A percentile compares a stretch with the other conserved stretches of the same genome.
Conservation (phyloP, 2,888 invertebrate genomes). For the Pollenia labialis region DNA sequence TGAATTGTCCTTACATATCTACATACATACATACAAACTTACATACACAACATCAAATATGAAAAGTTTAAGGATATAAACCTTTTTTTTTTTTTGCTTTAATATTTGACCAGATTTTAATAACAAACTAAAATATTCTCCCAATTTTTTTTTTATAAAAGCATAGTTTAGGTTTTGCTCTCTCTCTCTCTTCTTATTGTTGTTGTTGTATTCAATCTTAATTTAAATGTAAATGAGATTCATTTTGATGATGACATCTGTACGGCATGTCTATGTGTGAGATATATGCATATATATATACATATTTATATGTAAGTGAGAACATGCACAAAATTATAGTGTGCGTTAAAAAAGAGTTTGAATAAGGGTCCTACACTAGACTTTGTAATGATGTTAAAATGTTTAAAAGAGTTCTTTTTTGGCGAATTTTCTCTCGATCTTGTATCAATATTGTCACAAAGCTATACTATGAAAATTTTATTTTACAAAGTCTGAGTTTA, state of each 20-base stretch:
- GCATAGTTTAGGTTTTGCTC: neutral
- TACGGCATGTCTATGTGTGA: conserved; percentile 52
- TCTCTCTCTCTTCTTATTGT: neutral
- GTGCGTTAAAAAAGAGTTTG: neutral
- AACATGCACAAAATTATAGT: neutral
- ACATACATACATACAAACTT: conserved; percentile 9
- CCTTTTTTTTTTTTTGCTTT: conserved; percentile 28
- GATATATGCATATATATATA: neutral
- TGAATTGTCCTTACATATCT: neutral
- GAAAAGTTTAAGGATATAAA: conserved; percentile 36
- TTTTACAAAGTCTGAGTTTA: too few species aligned
- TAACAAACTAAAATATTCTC: conserved; percentile 25
- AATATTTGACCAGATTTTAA: conserved; percentile 60
- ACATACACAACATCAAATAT: conserved; percentile 6
- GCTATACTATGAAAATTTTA: too few species aligned
- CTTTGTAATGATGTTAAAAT: too few species aligned
- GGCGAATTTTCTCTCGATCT: too few species aligned
- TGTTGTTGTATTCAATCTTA: conserved; percentile 73
- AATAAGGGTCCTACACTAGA: too few species aligned
- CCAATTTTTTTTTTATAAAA: neutral
- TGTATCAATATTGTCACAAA: too few species aligned
- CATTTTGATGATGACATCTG: conserved; percentile 72
- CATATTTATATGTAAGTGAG: neutral
- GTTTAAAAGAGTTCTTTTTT: too few species aligned
- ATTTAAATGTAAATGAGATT: conserved; percentile 76